A percentile compares a stretch with the other conserved stretches of the same genome.
phyloP scores from a whole-genome alignment of 1,140 invertebrate genomes.

The Campodea augens region DNA sequence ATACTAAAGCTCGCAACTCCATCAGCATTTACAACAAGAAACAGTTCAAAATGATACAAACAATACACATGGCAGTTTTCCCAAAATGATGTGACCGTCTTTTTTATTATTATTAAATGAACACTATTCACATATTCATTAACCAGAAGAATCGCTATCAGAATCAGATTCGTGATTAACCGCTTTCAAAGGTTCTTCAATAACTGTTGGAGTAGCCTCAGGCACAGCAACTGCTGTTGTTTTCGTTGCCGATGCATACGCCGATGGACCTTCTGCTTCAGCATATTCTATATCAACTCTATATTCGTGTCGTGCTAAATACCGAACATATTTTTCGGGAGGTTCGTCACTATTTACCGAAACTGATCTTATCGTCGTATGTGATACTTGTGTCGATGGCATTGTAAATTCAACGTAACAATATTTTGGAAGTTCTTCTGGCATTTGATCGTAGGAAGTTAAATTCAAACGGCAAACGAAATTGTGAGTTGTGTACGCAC shows the following conservation, averaged over 20 bases:
- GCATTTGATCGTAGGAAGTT: conserved; percentile 92
- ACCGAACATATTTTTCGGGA: conserved; percentile 95
- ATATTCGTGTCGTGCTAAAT: conserved; percentile 92
- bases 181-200: conserved; percentile 3
- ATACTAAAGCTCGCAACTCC: no score
- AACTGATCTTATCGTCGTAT: conserved; percentile 88
- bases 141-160: conserved; percentile 13
- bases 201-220: conserved; percentile 1
- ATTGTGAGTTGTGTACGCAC: conserved; percentile 89
- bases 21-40: no score
- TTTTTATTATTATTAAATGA: not conserved
- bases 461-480: conserved; percentile 81
- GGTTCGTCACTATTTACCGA: conserved; percentile 79
- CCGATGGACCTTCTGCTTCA: conserved; percentile 47
- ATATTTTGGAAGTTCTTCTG: conserved; percentile 70
- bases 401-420: conserved; percentile 94
- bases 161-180: conserved; percentile 6
- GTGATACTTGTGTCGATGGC: conserved; percentile 92
- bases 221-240: conserved; percentile 19
- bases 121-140: not conserved
- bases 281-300: conserved; percentile 72
- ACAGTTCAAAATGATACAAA: not conserved
- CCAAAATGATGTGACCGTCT: conserved; percentile 1
- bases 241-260: conserved; percentile 49
- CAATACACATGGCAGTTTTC: conserved; percentile 1